Percentiles rank a stretch among this genome's conserved stretches.
phyloP scores from a whole-genome alignment of 2,888 invertebrate genomes.

The Caenorhabditis uteleia region DNA sequence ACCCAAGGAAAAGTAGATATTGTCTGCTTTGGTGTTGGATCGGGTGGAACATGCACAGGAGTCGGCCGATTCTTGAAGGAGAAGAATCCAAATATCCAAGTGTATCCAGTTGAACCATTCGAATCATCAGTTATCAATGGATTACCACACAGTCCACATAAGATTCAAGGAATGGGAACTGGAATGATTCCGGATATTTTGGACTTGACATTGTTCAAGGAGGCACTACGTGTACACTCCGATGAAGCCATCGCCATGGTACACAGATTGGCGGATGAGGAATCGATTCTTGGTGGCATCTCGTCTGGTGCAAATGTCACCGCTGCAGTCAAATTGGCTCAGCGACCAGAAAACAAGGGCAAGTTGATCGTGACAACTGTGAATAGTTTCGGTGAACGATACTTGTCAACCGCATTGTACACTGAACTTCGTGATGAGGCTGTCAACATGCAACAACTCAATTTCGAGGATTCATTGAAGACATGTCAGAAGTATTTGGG shows the following conservation, averaged over 20 bases:
- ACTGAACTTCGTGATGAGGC: conserved; percentile 52
- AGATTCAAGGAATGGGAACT: conserved; percentile 64
- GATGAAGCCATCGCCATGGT: conserved; percentile 67
- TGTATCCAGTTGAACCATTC: conserved; percentile 59
- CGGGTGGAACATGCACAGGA: conserved; percentile 62
- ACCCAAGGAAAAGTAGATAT: conserved; percentile 65
- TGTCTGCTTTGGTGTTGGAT: conserved; percentile 64
- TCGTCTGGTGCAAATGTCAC: conserved; percentile 62
- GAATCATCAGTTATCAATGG: conserved; percentile 62
- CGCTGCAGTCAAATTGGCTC: conserved; percentile 61
- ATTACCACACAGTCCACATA: conserved; percentile 56
- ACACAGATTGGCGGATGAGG: conserved; percentile 59
- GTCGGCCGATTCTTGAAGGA: conserved; percentile 60
- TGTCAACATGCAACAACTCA: conserved; percentile 32
- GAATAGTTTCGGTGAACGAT: conserved; percentile 62
- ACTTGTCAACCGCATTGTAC: conserved; percentile 59
- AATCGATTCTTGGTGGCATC: conserved; percentile 62
- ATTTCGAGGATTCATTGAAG: conserved; percentile 40
- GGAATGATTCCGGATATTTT: conserved; percentile 61
- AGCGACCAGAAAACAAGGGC: conserved; percentile 62
- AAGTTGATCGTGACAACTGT: conserved; percentile 65
- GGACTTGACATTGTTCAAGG: conserved; percentile 53
- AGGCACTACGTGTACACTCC: conserved; percentile 53
- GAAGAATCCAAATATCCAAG: conserved; percentile 56
- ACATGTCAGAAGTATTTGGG: conserved; percentile 39